phyloP scores from a whole-genome alignment of 2,113 vertebrate genomes.

The Pachyramphus minor region DNA sequence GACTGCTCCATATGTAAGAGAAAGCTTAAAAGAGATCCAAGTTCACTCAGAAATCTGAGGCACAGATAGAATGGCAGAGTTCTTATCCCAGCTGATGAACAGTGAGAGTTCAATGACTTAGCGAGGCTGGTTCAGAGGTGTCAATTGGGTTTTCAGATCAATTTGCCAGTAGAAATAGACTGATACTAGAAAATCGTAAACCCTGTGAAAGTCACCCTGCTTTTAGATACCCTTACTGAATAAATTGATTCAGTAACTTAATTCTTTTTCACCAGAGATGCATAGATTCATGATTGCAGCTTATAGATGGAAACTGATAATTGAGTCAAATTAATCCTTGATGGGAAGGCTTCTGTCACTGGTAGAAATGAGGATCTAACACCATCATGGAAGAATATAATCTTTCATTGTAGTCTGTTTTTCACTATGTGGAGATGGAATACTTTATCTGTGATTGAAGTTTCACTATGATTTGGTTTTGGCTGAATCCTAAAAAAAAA shows the following conservation, averaged over 20 bases:
- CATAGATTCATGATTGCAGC: not conserved
- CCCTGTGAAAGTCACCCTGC: not conserved
- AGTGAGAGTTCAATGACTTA: not conserved
- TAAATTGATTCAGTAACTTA: not conserved
- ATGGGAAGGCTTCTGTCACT: not conserved
- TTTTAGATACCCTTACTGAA: not conserved
- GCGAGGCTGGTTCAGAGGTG: not conserved
- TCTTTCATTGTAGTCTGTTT: not conserved
- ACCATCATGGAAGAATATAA: not conserved
- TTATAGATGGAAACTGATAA: not conserved
- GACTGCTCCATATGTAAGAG: not conserved
- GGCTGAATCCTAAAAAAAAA: not conserved
- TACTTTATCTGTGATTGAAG: not conserved
- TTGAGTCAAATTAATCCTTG: not conserved
- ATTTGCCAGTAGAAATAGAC: not conserved
- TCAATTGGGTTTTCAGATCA: rapidly evolving
- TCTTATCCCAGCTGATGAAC: not conserved
- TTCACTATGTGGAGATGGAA: not conserved
- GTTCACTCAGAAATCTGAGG: not conserved
- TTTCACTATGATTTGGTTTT: not conserved
- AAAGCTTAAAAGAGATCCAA: not conserved
- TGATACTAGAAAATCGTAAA: not conserved
- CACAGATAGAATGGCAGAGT: not conserved
- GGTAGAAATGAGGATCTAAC: not conserved
- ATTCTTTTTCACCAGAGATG: not conserved